Percentiles rank a stretch among this genome's conserved stretches.
Evolutionary conservation across 2,888 invertebrate genomes (phyloP).

Genomic region (Brachynemurus nebulosus): DNA sequence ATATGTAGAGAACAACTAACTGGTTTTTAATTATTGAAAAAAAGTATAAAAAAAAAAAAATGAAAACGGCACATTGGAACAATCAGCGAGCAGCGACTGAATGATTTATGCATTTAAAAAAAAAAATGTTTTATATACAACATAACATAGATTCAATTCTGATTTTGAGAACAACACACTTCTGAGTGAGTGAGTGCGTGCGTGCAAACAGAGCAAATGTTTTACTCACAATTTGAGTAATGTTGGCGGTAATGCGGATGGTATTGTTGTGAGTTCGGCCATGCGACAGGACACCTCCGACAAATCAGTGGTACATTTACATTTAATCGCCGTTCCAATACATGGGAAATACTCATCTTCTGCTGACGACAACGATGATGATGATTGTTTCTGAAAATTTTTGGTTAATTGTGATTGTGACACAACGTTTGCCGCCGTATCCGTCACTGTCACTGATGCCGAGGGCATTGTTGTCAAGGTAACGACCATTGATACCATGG

Average conservation of each 20-base stretch:
- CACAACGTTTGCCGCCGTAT: background rate
- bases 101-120: too few relatives aligned
- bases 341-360: conserved; percentile 17
- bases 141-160: too few relatives aligned
- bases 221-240: conserved; percentile 27
- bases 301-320: conserved; percentile 23
- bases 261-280: conserved; percentile 24
- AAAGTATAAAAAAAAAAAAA: too few relatives aligned
- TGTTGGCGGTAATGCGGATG: conserved; percentile 22
- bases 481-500: conserved; percentile 1
- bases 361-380: background rate
- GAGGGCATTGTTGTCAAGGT: conserved; percentile 1
- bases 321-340: conserved; percentile 19
- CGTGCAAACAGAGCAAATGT: too few relatives aligned
- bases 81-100: too few relatives aligned
- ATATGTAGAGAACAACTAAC: too few relatives aligned
- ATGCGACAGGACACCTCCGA: conserved; percentile 24
- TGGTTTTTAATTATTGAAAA: too few relatives aligned
- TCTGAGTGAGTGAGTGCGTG: too few relatives aligned
- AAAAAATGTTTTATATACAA: too few relatives aligned
- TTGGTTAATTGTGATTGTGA: background rate
- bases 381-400: background rate
- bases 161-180: too few relatives aligned
- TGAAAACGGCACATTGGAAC: too few relatives aligned
- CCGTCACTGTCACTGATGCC: background rate